Evolutionary conservation across 2,888 invertebrate species (phyloP).

Genomic region (Lasius platythorax): DNA sequence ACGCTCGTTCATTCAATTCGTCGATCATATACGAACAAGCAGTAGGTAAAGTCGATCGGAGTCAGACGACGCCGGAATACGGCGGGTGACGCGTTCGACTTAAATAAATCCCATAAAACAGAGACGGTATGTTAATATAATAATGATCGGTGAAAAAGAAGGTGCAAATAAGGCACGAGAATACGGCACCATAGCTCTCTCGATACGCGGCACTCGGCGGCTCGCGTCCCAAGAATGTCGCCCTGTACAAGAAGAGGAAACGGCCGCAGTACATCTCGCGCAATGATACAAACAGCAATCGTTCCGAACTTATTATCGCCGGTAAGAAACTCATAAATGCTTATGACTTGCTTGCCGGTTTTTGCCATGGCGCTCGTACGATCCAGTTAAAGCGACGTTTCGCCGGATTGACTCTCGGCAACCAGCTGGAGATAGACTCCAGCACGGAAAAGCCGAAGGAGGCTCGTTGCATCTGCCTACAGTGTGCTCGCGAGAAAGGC

Average conservation of each 20-base stretch:
- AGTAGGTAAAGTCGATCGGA: not conserved
- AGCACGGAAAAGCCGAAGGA: slow-evolving; percentile 33
- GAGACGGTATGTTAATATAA: not conserved
- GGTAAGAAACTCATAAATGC: slow-evolving; percentile 79
- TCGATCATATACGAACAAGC: not conserved
- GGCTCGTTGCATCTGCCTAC: slow-evolving; percentile 11
- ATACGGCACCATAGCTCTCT: slow-evolving; percentile 50
- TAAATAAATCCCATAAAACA: not conserved
- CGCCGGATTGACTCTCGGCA: slow-evolving; percentile 62
- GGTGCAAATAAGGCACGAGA: slow-evolving; percentile 59
- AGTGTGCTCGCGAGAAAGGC: not conserved
- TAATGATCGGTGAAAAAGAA: slow-evolving; percentile 27
- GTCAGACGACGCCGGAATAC: not conserved
- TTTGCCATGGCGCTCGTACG: slow-evolving; percentile 67
- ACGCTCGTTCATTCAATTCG: slow-evolving; percentile 1
- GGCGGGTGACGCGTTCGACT: not conserved
- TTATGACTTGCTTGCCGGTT: slow-evolving; percentile 72
- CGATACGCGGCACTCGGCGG: not conserved
- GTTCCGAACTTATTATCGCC: slow-evolving; percentile 76
- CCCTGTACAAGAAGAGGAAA: slow-evolving; percentile 49
- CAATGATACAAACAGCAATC: slow-evolving; percentile 73
- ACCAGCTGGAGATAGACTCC: slow-evolving; percentile 38
- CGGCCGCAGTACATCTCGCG: slow-evolving; percentile 45
- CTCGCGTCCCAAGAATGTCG: slow-evolving; percentile 28
- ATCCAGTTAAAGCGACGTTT: slow-evolving; percentile 71